These are phyloP conservation scores for Enteromius paludinosus DNA, from an alignment of 2,797 vertebrate species.

Conservation along the genomic window DNA sequence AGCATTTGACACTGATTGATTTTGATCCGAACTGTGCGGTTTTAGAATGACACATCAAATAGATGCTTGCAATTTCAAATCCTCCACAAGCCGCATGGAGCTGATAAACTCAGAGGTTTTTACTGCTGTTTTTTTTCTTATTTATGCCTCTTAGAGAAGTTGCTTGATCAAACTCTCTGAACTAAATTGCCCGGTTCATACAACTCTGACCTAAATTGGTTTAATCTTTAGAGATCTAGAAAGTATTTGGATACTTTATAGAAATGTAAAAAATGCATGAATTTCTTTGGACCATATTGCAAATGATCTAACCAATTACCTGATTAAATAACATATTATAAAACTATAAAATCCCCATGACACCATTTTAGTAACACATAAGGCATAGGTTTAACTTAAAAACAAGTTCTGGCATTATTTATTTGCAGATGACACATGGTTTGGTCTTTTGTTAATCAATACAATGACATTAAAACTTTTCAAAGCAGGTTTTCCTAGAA, in stretches of 20 bases:
- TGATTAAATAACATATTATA: not conserved
- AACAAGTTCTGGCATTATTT: not conserved
- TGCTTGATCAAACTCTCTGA: conserved; percentile 10
- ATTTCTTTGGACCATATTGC: not conserved
- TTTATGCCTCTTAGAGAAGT: not conserved
- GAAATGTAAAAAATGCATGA: not conserved
- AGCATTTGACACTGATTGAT: conserved; percentile 1
- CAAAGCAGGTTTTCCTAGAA: conserved; percentile 6
- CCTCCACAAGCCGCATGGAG: not conserved
- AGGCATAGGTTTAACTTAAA: not conserved
- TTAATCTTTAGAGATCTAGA: not conserved
- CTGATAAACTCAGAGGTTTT: conserved; percentile 16
- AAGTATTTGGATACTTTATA: not conserved
- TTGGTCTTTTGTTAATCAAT: not conserved
- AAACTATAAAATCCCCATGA: not conserved
- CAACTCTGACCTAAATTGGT: not conserved
- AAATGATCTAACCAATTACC: conserved; percentile 1
- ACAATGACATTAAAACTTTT: conserved; percentile 4
- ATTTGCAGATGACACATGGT: not conserved
- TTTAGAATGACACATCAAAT: conserved; percentile 7
- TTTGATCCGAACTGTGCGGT: not conserved
- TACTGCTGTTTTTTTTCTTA: not conserved
- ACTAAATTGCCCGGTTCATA: not conserved
- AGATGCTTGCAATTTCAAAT: not conserved
- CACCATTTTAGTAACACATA: not conserved